These are phyloP conservation scores for Sceliomorpha sp. DNA, from an alignment of 2,888 invertebrate species.

Conservation along the genomic window DNA sequence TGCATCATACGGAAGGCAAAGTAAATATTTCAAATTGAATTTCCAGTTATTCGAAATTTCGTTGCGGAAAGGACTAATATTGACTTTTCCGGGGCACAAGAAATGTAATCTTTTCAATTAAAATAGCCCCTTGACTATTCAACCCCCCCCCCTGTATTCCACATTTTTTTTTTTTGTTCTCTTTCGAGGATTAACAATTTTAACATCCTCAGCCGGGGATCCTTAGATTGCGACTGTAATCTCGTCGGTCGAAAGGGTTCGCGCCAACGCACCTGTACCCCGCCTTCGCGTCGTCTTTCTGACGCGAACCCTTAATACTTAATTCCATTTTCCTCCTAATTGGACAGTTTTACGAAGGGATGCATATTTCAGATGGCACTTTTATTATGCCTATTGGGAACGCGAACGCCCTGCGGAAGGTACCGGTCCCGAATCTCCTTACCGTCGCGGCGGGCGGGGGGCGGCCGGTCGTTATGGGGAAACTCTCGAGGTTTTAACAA, in stretches of 20 bases:
- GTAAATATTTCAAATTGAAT: no score
- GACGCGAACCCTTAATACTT: conserved; percentile 75
- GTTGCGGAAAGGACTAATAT: no score
- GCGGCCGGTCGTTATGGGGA: no score
- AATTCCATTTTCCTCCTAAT: conserved; percentile 79
- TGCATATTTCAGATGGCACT: conserved; percentile 80
- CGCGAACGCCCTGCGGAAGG: conserved; percentile 45
- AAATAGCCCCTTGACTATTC: no score
- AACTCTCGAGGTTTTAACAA: conserved; percentile 56
- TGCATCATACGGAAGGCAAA: no score
- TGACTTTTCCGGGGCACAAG: no score
- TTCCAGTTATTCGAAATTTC: no score
- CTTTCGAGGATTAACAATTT: no score
- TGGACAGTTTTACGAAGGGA: conserved; percentile 80
- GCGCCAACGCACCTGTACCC: conserved; percentile 55
- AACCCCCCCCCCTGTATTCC: no score
- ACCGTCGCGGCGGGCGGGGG: conserved; percentile 22
- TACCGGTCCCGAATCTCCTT: conserved; percentile 26
- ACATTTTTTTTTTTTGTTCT: no score
- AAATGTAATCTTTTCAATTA: no score
- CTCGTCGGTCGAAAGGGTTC: conserved; percentile 43
- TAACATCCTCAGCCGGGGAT: no score
- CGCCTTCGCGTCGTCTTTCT: conserved; percentile 57
- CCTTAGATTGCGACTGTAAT: conserved; percentile 24
- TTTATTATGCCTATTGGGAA: conserved; percentile 79